Conservation (phyloP, 2,113 vertebrate species). For the Pelvicachromis taeniatus region DNA sequence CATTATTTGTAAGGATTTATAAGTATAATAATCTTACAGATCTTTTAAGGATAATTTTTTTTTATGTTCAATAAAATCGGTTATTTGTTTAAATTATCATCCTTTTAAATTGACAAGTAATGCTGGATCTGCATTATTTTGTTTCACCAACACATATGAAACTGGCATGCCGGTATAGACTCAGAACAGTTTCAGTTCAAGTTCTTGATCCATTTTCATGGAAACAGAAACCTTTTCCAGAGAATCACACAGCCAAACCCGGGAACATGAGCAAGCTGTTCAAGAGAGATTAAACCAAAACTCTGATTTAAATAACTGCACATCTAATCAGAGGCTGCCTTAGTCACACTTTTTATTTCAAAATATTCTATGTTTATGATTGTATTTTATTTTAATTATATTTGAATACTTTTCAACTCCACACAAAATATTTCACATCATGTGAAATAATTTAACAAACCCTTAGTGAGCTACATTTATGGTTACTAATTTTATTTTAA, state of each 20-base stretch:
- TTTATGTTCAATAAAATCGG: background rate
- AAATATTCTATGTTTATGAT: background rate
- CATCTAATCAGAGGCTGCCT: background rate
- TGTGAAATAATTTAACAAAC: background rate
- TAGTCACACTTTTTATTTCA: background rate
- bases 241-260: rapidly evolving
- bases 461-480: background rate
- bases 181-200: background rate
- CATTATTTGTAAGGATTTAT: background rate
- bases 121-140: background rate
- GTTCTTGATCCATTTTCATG: background rate
- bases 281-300: background rate
- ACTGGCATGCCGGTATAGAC: background rate
- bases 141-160: background rate
- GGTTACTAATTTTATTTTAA: background rate
- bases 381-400: background rate
- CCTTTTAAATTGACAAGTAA: background rate
- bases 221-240: background rate
- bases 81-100: background rate
- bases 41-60: background rate
- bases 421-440: background rate
- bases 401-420: background rate
- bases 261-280: background rate
- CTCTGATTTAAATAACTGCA: background rate
- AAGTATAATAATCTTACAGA: background rate